Conservation (phyloP, 2,797 vertebrate species). For the Tarsius wallacei region DNA sequence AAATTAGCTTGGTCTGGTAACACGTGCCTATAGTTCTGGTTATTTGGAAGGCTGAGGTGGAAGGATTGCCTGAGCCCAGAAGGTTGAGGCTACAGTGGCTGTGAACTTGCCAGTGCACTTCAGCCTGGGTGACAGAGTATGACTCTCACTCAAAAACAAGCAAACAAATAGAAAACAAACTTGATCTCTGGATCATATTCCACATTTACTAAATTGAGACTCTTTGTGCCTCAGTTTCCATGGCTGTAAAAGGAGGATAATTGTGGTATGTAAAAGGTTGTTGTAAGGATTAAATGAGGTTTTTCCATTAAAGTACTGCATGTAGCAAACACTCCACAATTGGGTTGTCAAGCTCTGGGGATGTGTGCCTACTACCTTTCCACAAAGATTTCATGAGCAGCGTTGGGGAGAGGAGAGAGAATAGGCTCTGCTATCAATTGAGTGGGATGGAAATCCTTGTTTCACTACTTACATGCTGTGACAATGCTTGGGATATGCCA, state of each 20-base stretch:
- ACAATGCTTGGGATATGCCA: background rate
- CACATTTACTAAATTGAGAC: background rate
- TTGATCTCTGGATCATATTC: background rate
- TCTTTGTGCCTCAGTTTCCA: background rate
- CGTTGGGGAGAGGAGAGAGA: fast-evolving
- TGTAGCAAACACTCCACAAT: fast-evolving
- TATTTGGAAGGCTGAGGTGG: too few species aligned
- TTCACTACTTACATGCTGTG: background rate
- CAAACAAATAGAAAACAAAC: too few species aligned
- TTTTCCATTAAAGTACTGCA: background rate
- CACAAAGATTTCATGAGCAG: background rate
- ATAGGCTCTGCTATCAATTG: background rate
- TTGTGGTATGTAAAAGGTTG: background rate
- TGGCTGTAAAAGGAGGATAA: background rate
- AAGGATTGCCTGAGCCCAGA: too few species aligned
- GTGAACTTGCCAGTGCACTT: too few species aligned
- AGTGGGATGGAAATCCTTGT: background rate
- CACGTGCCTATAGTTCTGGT: too few species aligned
- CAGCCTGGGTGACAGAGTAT: too few species aligned
- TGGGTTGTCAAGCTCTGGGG: background rate
- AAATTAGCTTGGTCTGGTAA: too few species aligned
- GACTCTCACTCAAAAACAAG: too few species aligned
- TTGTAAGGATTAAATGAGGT: background rate
- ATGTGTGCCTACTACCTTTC: background rate
- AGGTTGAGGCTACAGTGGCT: too few species aligned